Evolutionary conservation across 2,888 invertebrate species (phyloP).

Genomic region (Tetragnatha montana): DNA sequence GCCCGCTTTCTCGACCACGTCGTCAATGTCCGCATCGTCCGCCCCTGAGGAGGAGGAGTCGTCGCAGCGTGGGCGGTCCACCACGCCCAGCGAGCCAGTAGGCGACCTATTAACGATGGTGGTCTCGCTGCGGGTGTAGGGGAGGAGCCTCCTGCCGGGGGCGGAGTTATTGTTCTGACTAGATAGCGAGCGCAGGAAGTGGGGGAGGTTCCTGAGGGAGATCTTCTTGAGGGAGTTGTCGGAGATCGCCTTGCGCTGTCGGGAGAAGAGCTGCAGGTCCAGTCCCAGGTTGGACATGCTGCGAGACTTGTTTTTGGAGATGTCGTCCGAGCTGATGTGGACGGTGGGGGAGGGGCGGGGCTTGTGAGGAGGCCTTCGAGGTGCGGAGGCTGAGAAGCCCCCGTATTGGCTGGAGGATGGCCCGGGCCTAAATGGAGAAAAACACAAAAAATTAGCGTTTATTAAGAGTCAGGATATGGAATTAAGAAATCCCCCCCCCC

Average conservation of each 20-base stretch:
- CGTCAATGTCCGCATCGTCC: constrained; percentile 44
- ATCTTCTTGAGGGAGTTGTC: constrained; percentile 72
- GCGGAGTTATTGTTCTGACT: constrained; percentile 69
- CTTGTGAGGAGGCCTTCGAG: constrained; percentile 7
- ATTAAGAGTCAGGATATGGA: too few species aligned
- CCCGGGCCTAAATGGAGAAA: not conserved
- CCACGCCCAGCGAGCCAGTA: constrained; percentile 31
- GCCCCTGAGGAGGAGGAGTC: constrained; percentile 37
- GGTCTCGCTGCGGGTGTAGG: constrained; percentile 61
- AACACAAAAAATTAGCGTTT: too few species aligned
- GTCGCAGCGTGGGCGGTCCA: not conserved
- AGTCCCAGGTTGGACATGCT: constrained; percentile 65
- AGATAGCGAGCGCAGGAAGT: constrained; percentile 72
- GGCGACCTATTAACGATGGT: constrained; percentile 59
- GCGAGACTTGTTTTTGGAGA: constrained; percentile 66
- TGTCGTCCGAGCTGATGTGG: constrained; percentile 65
- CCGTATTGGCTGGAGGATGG: constrained; percentile 25
- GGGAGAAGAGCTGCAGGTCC: constrained; percentile 54
- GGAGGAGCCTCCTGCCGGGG: constrained; percentile 38
- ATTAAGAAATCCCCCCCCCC: not conserved
- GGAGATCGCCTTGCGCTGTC: constrained; percentile 70
- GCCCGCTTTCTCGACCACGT: constrained; percentile 2
- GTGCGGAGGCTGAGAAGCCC: constrained; percentile 36
- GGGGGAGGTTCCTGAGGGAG: constrained; percentile 71
- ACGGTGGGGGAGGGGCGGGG: constrained; percentile 46